Percentiles rank a stretch among this genome's conserved stretches.
Conservation (phyloP, 2,888 invertebrate genomes). For the Drosophila nigritarsus region DNA sequence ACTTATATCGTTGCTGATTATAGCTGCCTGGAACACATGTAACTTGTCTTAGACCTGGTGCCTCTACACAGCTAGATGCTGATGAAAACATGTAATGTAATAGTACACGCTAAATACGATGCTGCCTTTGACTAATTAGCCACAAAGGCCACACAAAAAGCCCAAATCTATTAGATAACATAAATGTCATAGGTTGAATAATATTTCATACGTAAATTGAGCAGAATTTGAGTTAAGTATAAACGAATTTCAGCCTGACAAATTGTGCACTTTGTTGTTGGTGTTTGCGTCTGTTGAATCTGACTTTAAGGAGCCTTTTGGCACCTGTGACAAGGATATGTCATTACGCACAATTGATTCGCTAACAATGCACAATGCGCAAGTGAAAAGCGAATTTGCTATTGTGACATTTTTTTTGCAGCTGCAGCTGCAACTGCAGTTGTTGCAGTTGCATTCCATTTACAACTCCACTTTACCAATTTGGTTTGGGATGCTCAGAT, state of each 20-base stretch:
- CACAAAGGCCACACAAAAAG: background rate
- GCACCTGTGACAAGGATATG: conserved; percentile 26
- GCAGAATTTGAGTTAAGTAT: background rate
- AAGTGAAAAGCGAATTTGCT: background rate
- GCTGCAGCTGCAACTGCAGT: background rate
- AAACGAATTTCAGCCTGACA: background rate
- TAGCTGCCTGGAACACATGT: background rate
- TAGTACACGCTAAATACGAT: background rate
- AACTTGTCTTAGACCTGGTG: background rate
- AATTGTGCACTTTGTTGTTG: background rate
- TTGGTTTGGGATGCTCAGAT: conserved; percentile 23
- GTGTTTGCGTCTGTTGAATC: background rate
- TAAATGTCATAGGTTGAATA: background rate
- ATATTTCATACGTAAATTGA: background rate
- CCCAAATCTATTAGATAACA: background rate
- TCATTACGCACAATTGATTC: conserved; percentile 37
- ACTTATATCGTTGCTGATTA: background rate
- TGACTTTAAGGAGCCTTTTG: conserved; percentile 5
- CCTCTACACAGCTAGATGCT: background rate
- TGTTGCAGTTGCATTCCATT: conserved; percentile 9
- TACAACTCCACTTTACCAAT: conserved; percentile 1
- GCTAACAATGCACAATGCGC: conserved; percentile 12
- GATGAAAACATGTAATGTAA: background rate
- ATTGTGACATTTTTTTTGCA: background rate
- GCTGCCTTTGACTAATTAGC: background rate